Conservation (phyloP, 2,113 vertebrate genomes). For the human (Homo sapiens) region GRCh38 chr16:24884001-24884500, state of each 20-base stretch:
- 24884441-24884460: too few relatives aligned
- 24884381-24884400: too few relatives aligned
- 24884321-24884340: not conserved
- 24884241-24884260: not conserved
- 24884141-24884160: not conserved
- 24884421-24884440: too few relatives aligned
- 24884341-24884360: too few relatives aligned
- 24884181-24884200: not conserved
- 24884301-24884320: not conserved
- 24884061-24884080: slow-evolving; percentile 97
- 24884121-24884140: slow-evolving; percentile 92
- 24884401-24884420: too few relatives aligned
- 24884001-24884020: not conserved
- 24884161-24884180: not conserved
- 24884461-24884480: too few relatives aligned
- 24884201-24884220: not conserved
- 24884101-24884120: slow-evolving; percentile 91
- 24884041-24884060: slow-evolving; percentile 92
- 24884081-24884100: slow-evolving; percentile 95
- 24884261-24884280: not conserved
- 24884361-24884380: too few relatives aligned
- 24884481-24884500: too few relatives aligned
- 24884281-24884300: not conserved
- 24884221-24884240: not conserved
- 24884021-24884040: not conserved